Base-by-base conservation (phyloP, 2,113 vertebrate genomes). In the Melanerpes aurifrons region DNA sequence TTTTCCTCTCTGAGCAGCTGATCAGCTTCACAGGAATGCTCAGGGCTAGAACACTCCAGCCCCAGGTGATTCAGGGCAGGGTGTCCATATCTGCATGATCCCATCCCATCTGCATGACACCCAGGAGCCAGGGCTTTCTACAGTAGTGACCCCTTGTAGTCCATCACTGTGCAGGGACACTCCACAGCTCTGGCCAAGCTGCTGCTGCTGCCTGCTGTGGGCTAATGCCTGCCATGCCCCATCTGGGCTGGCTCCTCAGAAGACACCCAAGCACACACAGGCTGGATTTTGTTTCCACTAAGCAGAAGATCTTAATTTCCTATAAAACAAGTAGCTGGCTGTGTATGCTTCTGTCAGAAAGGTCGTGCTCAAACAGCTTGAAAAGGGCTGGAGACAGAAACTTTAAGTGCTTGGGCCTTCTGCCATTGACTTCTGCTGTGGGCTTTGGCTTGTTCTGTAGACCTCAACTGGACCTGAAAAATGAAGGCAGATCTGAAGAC, bases 141-240 rank as follows among this genome's bases (percentile, higher is more conserved):
- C 5, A 6, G 17, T n/a, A 59, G 43, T 40, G 64, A 78, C n/a
- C 4, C 11, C 28, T 86, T 1, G 2, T 18, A 89, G 11, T 4
- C 19, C 20, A 5, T 7, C 12, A 3, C 22, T 4, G 1, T 19
- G 5, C 8, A 53, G 47, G 32, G 59, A 50, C 32, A 62, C 3
- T 2, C 14, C 7, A 3, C 1, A 3, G n/a, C 35, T 74, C 31
- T 1, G 1, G 9, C 19, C 1, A 2, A 69, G 62, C 26, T 78
- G 43, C 47, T 81, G 43, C 47, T 81, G 48, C 29, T 50, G 54
- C 15, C 26, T 10, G 35, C 31, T 47, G 20, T 1, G 1, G 10
- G 15, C 15, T 43, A 80, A 19, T 35, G 43, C 4, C 20, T 3
- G 3, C 4, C 1, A 1, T 15, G 13, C 9, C 31, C 15, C 18